phyloP scores from a whole-genome alignment of 1,140 invertebrate species.

The Atta cephalotes region DNA sequence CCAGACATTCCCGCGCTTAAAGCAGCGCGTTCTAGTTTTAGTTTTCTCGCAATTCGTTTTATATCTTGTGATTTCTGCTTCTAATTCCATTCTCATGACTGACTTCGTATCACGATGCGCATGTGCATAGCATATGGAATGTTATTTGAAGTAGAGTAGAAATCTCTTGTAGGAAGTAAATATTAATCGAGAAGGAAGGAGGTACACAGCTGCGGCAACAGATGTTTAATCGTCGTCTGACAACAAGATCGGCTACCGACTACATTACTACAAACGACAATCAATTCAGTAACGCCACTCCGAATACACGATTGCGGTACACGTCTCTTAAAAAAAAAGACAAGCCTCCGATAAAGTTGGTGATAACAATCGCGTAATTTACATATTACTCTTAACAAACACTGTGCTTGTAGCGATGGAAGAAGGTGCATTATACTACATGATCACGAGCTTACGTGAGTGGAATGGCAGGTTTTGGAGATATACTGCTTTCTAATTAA shows the following conservation, averaged over 20 bases:
- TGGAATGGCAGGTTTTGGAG: constrained; percentile 6
- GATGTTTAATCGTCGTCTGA: constrained; percentile 63
- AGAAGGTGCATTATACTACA: background rate
- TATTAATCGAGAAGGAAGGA: constrained; percentile 47
- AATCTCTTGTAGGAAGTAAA: constrained; percentile 49
- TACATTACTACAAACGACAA: constrained; percentile 24
- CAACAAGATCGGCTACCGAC: constrained; percentile 51
- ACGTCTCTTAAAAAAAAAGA: constrained; percentile 10
- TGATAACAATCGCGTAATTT: constrained; percentile 47
- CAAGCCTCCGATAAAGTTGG: background rate
- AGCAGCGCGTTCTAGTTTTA: constrained; percentile 73
- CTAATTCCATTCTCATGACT: constrained; percentile 27
- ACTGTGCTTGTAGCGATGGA: background rate
- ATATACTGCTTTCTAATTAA: constrained; percentile 38
- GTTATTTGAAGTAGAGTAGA: constrained; percentile 13
- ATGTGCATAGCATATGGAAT: background rate
- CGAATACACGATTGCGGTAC: constrained; percentile 28
- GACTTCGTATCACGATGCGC: constrained; percentile 25
- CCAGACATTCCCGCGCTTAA: constrained; percentile 62
- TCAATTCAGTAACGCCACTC: constrained; percentile 26
- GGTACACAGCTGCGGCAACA: constrained; percentile 49
- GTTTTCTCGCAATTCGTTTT: constrained; percentile 65
- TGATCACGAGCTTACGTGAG: constrained; percentile 39
- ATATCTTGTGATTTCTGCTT: constrained; percentile 51
- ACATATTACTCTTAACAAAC: constrained; percentile 37